A percentile compares a stretch with the other conserved stretches of the same genome.
These are phyloP conservation scores for Nephotettix cincticeps DNA, from an alignment of 1,140 invertebrate species.

Conservation along the genomic window DNA sequence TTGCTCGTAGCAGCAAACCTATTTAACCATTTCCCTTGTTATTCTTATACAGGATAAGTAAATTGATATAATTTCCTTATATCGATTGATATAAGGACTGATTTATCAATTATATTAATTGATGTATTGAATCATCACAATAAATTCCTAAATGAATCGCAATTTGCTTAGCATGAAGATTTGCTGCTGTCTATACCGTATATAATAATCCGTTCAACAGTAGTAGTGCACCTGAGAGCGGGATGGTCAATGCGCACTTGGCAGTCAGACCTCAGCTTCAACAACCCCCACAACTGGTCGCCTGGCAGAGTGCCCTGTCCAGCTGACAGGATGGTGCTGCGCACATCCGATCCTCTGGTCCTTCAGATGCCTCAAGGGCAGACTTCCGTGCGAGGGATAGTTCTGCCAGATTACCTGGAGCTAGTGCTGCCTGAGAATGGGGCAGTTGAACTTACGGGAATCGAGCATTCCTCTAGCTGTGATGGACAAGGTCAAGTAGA, in stretches of 20 bases:
- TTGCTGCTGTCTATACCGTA: too few relatives aligned
- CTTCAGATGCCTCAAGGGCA: conserved; percentile 22
- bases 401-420: conserved; percentile 27
- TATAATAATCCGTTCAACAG: too few relatives aligned
- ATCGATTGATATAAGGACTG: too few relatives aligned
- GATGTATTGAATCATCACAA: too few relatives aligned
- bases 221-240: too few relatives aligned
- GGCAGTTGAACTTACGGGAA: neutral
- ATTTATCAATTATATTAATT: too few relatives aligned
- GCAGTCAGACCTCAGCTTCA: conserved; percentile 31
- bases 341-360: neutral
- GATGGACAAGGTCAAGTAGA: neutral
- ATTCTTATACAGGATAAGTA: too few relatives aligned
- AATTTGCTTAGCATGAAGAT: too few relatives aligned
- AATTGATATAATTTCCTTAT: too few relatives aligned
- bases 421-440: conserved; percentile 26
- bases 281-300: conserved; percentile 32
- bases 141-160: too few relatives aligned
- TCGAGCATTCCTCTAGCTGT: neutral
- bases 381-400: conserved; percentile 23
- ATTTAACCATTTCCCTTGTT: too few relatives aligned
- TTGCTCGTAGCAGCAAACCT: too few relatives aligned
- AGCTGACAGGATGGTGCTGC: conserved; percentile 26
- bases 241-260: conserved; percentile 24
- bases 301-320: conserved; percentile 27